phyloP scores from a whole-genome alignment of 92 coral and sea anemone species.

The Desmophyllum pertusum region DNA sequence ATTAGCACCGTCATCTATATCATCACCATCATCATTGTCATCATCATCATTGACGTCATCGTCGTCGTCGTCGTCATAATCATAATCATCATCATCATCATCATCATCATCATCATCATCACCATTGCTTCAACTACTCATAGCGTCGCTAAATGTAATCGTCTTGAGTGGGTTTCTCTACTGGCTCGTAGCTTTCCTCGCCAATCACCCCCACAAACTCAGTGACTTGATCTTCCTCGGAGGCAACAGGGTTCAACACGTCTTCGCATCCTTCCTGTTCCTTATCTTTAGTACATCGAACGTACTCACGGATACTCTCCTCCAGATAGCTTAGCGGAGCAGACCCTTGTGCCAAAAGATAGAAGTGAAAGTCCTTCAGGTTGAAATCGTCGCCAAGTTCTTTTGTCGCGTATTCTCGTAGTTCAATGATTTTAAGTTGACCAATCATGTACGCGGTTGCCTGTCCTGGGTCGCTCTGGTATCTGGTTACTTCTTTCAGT shows the following conservation, averaged over 20 bases:
- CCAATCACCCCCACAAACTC: conserved; percentile 45
- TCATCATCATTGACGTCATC: no score
- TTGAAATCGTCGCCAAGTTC: conserved; percentile 66
- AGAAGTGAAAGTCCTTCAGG: conserved; percentile 82
- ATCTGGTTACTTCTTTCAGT: conserved; percentile 86
- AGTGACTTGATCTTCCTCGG: conserved; percentile 25
- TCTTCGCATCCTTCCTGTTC: conserved; percentile 65
- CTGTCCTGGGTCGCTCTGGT: conserved; percentile 93
- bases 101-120: no score
- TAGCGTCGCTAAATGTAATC: conserved; percentile 2
- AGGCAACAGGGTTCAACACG: conserved; percentile 67
- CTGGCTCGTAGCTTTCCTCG: conserved; percentile 35
- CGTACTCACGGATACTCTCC: conserved; percentile 73
- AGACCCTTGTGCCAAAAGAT: conserved; percentile 88
- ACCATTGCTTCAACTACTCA: no score
- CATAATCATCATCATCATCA: no score
- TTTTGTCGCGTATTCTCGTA: conserved; percentile 70
- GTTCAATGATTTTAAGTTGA: conserved; percentile 79
- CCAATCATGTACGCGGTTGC: conserved; percentile 97
- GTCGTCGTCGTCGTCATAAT: no score
- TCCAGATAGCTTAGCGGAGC: conserved; percentile 78
- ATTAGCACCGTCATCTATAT: no score
- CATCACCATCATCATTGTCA: no score
- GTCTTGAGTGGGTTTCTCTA: conserved; percentile 28
- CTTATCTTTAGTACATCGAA: conserved; percentile 60